Evolutionary conservation across 2,797 vertebrate species (phyloP).

Genomic region (Danio albolineatus): DNA sequence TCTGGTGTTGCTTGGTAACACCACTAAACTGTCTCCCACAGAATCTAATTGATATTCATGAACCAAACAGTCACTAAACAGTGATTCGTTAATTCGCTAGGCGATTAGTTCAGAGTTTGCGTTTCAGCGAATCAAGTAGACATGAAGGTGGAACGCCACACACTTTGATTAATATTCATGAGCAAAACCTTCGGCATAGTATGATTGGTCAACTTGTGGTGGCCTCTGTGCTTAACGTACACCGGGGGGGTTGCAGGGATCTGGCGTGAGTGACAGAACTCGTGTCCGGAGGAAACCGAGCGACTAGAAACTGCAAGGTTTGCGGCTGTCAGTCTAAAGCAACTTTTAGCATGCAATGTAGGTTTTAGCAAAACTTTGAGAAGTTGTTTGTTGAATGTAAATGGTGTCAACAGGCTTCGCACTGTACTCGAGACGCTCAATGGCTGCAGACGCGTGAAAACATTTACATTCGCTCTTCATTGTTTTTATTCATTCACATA

Average conservation of each 20-base stretch:
- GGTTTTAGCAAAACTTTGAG: slow-evolving; percentile 46
- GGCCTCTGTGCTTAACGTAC: slow-evolving; percentile 48
- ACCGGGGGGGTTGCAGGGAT: slow-evolving; percentile 47
- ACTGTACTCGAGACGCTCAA: not conserved
- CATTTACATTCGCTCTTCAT: not conserved
- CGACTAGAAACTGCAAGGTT: slow-evolving; percentile 51
- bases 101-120: not conserved
- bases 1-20: slow-evolving; percentile 18
- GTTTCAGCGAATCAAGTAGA: slow-evolving; percentile 2
- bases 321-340: slow-evolving; percentile 15
- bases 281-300: slow-evolving; percentile 33
- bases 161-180: not conserved
- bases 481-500: not conserved
- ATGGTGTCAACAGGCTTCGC: slow-evolving; percentile 47
- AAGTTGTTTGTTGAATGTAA: slow-evolving; percentile 33
- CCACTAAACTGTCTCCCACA: not conserved
- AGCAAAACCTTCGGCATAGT: slow-evolving; percentile 5
- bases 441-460: slow-evolving; percentile 1
- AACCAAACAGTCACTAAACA: not conserved
- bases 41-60: not conserved
- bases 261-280: slow-evolving; percentile 46
- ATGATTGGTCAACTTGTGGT: slow-evolving; percentile 1
- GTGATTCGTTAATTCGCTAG: slow-evolving; percentile 10
- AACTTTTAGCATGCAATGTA: slow-evolving; percentile 48
- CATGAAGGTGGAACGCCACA: not conserved